Percentiles rank a stretch among this genome's conserved stretches.
Evolutionary conservation across 2,113 vertebrate species (phyloP).

Genomic region (Nesospiza acunhae): DNA sequence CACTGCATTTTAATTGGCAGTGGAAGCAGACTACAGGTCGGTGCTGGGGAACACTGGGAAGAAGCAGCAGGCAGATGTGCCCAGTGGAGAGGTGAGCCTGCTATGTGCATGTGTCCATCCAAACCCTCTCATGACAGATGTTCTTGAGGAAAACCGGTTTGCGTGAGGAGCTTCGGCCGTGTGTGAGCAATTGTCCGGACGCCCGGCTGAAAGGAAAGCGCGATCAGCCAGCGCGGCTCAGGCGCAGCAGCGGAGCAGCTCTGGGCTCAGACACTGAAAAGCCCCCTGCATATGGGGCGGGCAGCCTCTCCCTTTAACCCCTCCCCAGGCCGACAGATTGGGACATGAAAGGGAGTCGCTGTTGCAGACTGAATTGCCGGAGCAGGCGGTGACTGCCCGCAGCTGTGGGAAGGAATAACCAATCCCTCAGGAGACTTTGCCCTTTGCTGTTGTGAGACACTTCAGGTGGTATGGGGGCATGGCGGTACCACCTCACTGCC

Average conservation of each 20-base stretch:
- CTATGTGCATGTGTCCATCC: background rate
- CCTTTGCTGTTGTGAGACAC: background rate
- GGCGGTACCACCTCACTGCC: background rate
- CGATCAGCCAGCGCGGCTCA: background rate
- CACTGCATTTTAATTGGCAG: background rate
- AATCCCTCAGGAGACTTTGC: background rate
- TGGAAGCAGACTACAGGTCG: background rate
- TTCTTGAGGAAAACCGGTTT: background rate
- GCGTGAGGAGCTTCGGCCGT: background rate
- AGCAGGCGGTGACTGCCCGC: background rate
- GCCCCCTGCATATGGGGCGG: background rate
- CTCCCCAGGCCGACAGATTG: background rate
- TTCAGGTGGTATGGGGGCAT: rapidly evolving
- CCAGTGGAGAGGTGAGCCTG: background rate
- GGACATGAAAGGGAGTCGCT: background rate
- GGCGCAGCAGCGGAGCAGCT: background rate
- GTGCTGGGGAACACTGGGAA: background rate
- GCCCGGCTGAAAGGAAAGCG: background rate
- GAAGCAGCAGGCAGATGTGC: background rate
- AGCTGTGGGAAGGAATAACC: background rate
- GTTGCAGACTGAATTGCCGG: background rate
- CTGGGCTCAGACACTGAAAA: background rate
- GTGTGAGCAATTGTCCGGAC: background rate
- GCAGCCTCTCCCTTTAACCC: background rate
- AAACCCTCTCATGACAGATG: background rate